Evolutionary conservation across 2,113 vertebrate species (phyloP), one percentile per base, ranked within the genome.

Genomic region (Nyctibius bracteatus): DNA sequence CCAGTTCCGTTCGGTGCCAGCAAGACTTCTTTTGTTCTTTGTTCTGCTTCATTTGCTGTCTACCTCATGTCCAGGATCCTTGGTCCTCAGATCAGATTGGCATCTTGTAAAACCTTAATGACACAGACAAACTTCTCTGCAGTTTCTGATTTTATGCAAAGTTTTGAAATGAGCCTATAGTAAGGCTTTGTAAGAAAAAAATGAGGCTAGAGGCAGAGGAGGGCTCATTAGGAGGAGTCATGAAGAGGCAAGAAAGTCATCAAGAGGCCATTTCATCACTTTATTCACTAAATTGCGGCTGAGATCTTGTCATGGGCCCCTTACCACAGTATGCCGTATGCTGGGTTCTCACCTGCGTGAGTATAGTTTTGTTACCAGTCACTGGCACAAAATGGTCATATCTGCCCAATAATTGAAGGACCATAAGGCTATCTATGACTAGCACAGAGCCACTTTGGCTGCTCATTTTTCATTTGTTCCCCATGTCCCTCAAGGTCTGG

Each of bases 261-360:
- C 24, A 52, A 51, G 44, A 63, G 30, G n/a, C 23, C n/a, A 47
- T 5, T 46, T 90, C 5, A 39, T 93, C 23, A 14, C 19, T 80
- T 73, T 59, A 22, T 63, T 80, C 13, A 25, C 21, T 71, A 23
- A n/a, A 47, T 72, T 82, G 33, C 24, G 41, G 8, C 5, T n/a
- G 75, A 63, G 24, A 41, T 55, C 30, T 41, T 63, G 24, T 67
- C 27, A 6, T 15, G 39, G 12, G 28, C 9, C 19, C 17, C 0
- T 4, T 51, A 15, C 28, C 1, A 3, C 46, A 33, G 20, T n/a
- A 13, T 1, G 3, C 17, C 18, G 22, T 54, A 13, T 41, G 18
- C 43, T 49, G 23, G 14, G 8, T 63, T 91, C 68, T 67, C 2
- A 4, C 12, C 23, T 71, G 19, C 21, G 4, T 3, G 7, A 14